Conservation (phyloP, 2,797 vertebrate genomes). For the Clarias platycephalus region DNA sequence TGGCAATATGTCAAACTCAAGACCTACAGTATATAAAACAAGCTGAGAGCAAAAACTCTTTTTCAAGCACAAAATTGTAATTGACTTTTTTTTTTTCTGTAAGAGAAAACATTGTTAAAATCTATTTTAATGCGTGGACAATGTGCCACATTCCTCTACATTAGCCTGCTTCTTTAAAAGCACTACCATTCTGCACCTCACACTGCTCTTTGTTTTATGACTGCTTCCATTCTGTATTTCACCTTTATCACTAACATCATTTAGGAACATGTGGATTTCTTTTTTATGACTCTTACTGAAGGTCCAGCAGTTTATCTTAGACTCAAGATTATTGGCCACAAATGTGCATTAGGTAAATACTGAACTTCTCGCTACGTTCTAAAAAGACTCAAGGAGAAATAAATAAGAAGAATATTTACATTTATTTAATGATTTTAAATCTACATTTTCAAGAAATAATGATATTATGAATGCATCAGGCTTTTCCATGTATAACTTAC, state of each 20-base stretch:
- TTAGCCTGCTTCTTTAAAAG: constrained; percentile 8
- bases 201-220: constrained; percentile 8
- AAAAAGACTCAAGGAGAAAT: not conserved
- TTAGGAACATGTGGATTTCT: not conserved
- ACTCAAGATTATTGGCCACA: not conserved
- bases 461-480: not conserved
- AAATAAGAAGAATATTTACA: not conserved
- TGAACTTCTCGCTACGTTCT: not conserved
- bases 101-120: not conserved
- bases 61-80: not conserved
- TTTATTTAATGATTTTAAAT: not conserved
- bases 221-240: not conserved
- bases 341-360: not conserved
- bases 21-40: not conserved
- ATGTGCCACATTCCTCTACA: not conserved
- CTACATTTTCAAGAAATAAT: not conserved
- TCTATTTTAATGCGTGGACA: constrained; percentile 8
- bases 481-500: not conserved
- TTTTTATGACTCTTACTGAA: not conserved
- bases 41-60: not conserved
- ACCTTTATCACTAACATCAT: constrained; percentile 8
- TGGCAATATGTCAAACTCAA: not conserved
- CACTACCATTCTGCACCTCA: not conserved
- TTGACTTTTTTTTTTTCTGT: not conserved
- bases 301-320: not conserved